Evolutionary conservation across 2,797 vertebrate genomes (phyloP), one percentile per base, ranked within the genome.

Genomic region (Oryzias sinensis): DNA sequence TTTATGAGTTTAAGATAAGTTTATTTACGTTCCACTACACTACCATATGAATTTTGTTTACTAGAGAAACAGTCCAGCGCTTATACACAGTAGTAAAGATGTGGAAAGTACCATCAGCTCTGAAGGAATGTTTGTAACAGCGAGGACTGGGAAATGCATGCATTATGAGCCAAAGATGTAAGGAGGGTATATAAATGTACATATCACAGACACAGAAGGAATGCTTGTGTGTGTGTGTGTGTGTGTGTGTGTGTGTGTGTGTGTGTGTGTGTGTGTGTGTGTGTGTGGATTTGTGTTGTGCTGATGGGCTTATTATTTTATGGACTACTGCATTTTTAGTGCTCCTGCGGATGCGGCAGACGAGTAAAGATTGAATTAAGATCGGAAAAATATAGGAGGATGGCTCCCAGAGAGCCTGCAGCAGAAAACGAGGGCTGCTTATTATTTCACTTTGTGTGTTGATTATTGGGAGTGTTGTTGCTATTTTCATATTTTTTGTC

Each of bases 321-420:
- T 87, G 87, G 88, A 82, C 88, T 78, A 77, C 85, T 90, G 87
- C 85, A 84, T 81, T 86, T 81, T 87, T 84, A 84, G 87, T 84
- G 83, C 86, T 83, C 80, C 73, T 72, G 83, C 84, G 87, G 83
- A 87, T 85, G 84, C 86, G 83, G 85, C 76, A 81, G 76, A 64
- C 75, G 83, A 89, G 88, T 84, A 87, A 86, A 91, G 87, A 92
- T 91, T 90, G 86, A 90, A 93, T 92, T 90, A 92, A 91, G 90
- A 92, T 92, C 11, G 33, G 33, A 82, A 88, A 80, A 87, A 86
- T 84, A 88, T 75, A 79, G 84, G 65, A 76, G 82, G 79, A 86
- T 44, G 62, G 82, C 49, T 74, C 81, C 79, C 70, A 74, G 77
- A 68, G 81, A 87, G 79, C 82, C 80, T 59, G 82, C 62, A 75